Conservation (phyloP, 2,888 invertebrate genomes). For the Ernsta delagoae region DNA sequence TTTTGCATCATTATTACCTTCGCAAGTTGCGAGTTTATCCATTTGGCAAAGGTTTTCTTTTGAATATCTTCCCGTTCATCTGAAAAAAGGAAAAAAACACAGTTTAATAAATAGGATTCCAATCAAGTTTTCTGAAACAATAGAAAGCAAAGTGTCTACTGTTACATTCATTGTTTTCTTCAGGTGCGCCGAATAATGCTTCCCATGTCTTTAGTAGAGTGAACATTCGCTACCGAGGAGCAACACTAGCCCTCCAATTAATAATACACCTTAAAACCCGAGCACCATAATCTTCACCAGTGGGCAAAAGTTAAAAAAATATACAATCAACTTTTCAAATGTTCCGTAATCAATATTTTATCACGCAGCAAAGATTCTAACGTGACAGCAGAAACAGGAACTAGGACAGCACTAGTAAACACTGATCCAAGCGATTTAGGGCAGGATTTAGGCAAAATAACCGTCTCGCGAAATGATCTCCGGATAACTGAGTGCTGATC, state of each 20-base stretch:
- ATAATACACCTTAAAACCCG: neutral
- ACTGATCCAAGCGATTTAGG: neutral
- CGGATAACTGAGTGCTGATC: constrained; percentile 14
- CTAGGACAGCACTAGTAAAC: neutral
- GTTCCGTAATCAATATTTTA: neutral
- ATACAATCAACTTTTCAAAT: no score
- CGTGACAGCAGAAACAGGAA: neutral
- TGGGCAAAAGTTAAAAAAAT: no score
- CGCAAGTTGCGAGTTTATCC: constrained; percentile 94
- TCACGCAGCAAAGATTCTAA: neutral
- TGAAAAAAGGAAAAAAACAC: constrained; percentile 73
- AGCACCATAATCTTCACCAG: no score
- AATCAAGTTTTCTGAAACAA: neutral
- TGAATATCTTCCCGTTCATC: constrained; percentile 97
- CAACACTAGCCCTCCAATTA: neutral
- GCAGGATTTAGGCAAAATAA: constrained; percentile 12
- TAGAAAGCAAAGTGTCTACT: no score
- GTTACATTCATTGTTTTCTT: constrained; percentile 3
- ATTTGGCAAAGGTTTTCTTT: constrained; percentile 97
- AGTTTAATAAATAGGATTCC: neutral
- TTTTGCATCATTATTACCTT: constrained; percentile 77
- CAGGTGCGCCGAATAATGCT: constrained; percentile 46
- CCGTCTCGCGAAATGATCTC: constrained; percentile 16
- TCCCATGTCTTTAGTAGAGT: constrained; percentile 64
- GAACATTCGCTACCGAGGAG: constrained; percentile 50